Conservation (phyloP, 2,888 invertebrate genomes). For the Drosophila flavopinicola region DNA sequence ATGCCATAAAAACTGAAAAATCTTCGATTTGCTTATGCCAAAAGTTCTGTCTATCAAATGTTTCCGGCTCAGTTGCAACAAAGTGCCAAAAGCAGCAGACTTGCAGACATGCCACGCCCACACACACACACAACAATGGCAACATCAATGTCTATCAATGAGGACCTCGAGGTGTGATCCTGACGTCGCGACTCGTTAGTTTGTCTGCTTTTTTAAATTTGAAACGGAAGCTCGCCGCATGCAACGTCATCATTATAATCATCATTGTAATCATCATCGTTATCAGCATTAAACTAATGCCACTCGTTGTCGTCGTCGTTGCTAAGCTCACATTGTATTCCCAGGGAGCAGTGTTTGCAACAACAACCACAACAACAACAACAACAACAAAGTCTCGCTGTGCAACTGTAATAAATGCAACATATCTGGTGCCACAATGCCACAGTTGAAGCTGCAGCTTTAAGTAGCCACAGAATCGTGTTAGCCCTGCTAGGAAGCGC, state of each 20-base stretch:
- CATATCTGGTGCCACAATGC: slow-evolving; percentile 45
- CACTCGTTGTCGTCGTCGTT: slow-evolving; percentile 13
- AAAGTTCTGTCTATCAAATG: slow-evolving; percentile 55
- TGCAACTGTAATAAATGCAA: slow-evolving; percentile 43
- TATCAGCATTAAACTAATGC: slow-evolving; percentile 26
- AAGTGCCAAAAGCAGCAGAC: slow-evolving; percentile 41
- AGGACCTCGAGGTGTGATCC: slow-evolving; percentile 52
- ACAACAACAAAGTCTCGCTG: slow-evolving; percentile 28
- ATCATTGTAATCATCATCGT: slow-evolving; percentile 19
- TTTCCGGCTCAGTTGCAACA: slow-evolving; percentile 67
- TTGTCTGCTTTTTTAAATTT: slow-evolving; percentile 62
- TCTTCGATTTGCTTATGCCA: slow-evolving; percentile 18
- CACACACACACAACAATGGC: slow-evolving; percentile 24
- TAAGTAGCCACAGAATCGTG: slow-evolving; percentile 52
- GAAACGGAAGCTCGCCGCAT: slow-evolving; percentile 64
- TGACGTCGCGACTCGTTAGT: slow-evolving; percentile 64
- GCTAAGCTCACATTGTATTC: slow-evolving; percentile 27
- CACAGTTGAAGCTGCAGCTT: slow-evolving; percentile 28
- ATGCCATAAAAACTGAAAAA: slow-evolving; percentile 26
- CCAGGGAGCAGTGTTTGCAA: slow-evolving; percentile 18
- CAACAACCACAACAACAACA: slow-evolving; percentile 18
- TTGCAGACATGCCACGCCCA: slow-evolving; percentile 21
- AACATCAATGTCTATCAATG: slow-evolving; percentile 28
- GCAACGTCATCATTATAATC: slow-evolving; percentile 24
- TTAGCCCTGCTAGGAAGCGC: slow-evolving; percentile 22